Base-by-base conservation (phyloP, 2,888 invertebrate genomes). In the Andricus quercusramuli region DNA sequence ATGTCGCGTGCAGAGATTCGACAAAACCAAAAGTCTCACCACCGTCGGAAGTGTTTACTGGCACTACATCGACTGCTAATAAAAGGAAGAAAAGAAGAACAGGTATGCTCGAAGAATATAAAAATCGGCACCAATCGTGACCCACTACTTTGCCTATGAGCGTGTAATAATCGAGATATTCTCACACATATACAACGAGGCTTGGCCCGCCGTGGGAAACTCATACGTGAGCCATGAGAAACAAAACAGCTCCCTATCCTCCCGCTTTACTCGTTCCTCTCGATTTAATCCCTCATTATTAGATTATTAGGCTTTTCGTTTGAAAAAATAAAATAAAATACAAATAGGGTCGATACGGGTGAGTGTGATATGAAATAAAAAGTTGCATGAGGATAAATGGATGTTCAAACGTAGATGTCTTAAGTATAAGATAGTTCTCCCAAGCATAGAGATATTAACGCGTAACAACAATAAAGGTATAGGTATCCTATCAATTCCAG, bases 181-280 rank as follows among this genome's bases (percentile, higher is more conserved):
- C 91, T 90, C 91, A 91, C 91, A 86, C 83, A 81, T 78, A 74
- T n/a, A 13, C 29, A 74, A n/a, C 29, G 29, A 70, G 32, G 32
- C 70, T 70, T 89, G 89, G 89, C 88, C 88, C 89, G 89, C 89
- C 92, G 92, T 92, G 92, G 92, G 92, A 92, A 92, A 92, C 90
- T 90, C 89, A 91, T 91, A 92, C 92, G 92, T 92, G 92, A 91
- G 90, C 83, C 82, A 80, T 74, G 80, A 85, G 82, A 83, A 83
- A 82, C 83, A 81, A 82, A 83, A 79, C 82, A 20, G 77, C 79
- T 78, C 76, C 67, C 81, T 77, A 79, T 77, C 80, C 78, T 78
- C 37, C 79, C 77, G 79, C 62, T 51, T 56, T 74, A 77, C 80
- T 81, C 80, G 70, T 76, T 79, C 79, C 79, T 80, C 82, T 47